Evolutionary conservation across 2,888 invertebrate genomes (phyloP).

Genomic region (Agonopterix alstromeriana): DNA sequence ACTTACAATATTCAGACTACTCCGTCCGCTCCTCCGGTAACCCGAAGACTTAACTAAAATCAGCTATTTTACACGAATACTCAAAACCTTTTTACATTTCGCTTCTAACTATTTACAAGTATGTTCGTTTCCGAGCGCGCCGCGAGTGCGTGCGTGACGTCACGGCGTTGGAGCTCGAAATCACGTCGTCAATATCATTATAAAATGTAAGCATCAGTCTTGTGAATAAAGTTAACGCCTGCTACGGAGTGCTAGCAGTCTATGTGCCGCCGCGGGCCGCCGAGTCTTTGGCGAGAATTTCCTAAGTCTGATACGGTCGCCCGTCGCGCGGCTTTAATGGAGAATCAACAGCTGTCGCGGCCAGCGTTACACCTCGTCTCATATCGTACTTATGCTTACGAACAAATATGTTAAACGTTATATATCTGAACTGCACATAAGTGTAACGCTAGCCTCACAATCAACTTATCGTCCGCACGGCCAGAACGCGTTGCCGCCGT

Average conservation of each 20-base stretch:
- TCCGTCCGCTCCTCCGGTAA: conserved; percentile 15
- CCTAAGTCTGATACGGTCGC: conserved; percentile 16
- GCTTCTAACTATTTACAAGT: conserved; percentile 53
- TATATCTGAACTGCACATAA: neutral
- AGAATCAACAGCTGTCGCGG: conserved; percentile 52
- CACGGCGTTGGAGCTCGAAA: conserved; percentile 2
- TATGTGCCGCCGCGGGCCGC: conserved; percentile 27
- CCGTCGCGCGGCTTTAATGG: conserved; percentile 12
- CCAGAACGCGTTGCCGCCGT: conserved; percentile 65
- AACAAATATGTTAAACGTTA: too few relatives aligned
- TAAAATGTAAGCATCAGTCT: conserved; percentile 72
- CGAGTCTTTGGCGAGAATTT: conserved; percentile 58
- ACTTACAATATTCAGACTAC: conserved; percentile 51
- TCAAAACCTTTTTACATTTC: conserved; percentile 39
- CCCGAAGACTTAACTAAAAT: conserved; percentile 27
- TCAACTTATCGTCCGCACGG: conserved; percentile 62
- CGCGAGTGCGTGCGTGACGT: conserved; percentile 17
- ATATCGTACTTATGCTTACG: too few relatives aligned
- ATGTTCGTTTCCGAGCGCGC: conserved; percentile 31
- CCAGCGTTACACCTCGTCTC: neutral
- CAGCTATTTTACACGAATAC: conserved; percentile 26
- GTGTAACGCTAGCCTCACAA: neutral
- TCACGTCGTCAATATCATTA: conserved; percentile 44
- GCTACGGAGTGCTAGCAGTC: conserved; percentile 36
- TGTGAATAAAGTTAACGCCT: conserved; percentile 54